Percentiles rank a stretch among this genome's conserved stretches.
Evolutionary conservation across 2,797 vertebrate species (phyloP).

Genomic region (Tiaroga cobitis): DNA sequence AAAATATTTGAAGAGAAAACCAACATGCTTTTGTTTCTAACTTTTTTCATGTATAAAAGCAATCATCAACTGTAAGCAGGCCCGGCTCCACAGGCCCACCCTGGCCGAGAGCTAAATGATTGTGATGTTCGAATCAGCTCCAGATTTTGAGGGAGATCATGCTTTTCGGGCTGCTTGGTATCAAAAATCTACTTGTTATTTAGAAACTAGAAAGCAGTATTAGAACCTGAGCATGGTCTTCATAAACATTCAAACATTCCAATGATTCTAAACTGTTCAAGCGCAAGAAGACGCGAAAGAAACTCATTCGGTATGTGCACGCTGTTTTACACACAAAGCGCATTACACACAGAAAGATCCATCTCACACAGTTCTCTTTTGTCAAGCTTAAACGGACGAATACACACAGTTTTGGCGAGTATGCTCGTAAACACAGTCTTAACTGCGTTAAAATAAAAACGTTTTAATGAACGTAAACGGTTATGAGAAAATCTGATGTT

Average conservation of each 20-base stretch:
- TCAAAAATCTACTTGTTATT: neutral
- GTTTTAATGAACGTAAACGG: neutral
- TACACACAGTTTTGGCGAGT: no score
- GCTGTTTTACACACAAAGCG: neutral
- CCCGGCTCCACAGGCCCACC: neutral
- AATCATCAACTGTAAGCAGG: neutral
- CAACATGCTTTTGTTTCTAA: neutral
- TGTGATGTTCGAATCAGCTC: neutral
- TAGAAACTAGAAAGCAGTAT: neutral
- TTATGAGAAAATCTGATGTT: neutral
- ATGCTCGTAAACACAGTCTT: no score
- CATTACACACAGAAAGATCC: neutral
- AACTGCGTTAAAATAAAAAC: no score
- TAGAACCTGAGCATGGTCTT: neutral
- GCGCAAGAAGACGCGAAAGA: neutral
- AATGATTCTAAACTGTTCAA: neutral
- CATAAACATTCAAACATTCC: neutral
- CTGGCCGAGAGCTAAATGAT: neutral
- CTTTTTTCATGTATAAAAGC: neutral
- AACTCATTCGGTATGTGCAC: no score
- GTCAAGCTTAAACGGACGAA: neutral
- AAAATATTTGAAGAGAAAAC: conserved; percentile 29
- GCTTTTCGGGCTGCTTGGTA: neutral
- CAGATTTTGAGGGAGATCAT: neutral
- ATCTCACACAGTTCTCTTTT: neutral